These are phyloP conservation scores for Criorhina ranunculi DNA, from an alignment of 2,888 invertebrate genomes.

Conservation along the genomic window DNA sequence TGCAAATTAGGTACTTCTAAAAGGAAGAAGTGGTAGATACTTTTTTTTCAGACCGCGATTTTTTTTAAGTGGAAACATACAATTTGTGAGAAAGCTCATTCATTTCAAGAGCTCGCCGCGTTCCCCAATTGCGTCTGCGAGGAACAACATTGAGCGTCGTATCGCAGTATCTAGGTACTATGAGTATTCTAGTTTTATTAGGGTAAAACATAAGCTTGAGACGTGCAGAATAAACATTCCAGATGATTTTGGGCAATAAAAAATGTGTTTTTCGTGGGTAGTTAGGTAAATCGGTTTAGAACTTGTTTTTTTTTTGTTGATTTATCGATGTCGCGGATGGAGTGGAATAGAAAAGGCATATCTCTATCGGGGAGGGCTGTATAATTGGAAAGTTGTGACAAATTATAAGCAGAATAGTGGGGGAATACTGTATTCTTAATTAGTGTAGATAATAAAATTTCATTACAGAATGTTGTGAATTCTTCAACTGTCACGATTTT, in stretches of 20 bases:
- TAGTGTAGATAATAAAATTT: slow-evolving; percentile 2
- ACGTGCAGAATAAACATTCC: slow-evolving; percentile 66
- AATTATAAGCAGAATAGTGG: neutral
- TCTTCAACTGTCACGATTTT: too few relatives aligned
- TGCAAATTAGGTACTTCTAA: slow-evolving; percentile 61
- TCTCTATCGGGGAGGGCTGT: neutral
- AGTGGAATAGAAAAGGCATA: slow-evolving; percentile 50
- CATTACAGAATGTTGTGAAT: neutral
- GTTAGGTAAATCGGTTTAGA: slow-evolving; percentile 61
- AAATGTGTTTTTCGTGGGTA: slow-evolving; percentile 42
- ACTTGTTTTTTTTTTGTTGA: slow-evolving; percentile 59
- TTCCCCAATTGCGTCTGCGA: neutral
- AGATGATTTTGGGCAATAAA: slow-evolving; percentile 64
- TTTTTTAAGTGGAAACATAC: slow-evolving; percentile 51
- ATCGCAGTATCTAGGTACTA: slow-evolving; percentile 8
- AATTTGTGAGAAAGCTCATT: slow-evolving; percentile 55
- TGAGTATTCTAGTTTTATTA: slow-evolving; percentile 46
- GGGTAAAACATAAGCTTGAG: slow-evolving; percentile 62
- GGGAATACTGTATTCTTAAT: neutral
- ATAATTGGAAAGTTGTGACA: slow-evolving; percentile 15
- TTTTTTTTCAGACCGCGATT: slow-evolving; percentile 44
- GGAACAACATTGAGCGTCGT: neutral
- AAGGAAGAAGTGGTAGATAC: slow-evolving; percentile 6
- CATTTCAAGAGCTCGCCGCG: slow-evolving; percentile 19
- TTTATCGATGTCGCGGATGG: slow-evolving; percentile 64